Conservation (phyloP, 2,113 vertebrate genomes). For the Echinops telfairi region DNA sequence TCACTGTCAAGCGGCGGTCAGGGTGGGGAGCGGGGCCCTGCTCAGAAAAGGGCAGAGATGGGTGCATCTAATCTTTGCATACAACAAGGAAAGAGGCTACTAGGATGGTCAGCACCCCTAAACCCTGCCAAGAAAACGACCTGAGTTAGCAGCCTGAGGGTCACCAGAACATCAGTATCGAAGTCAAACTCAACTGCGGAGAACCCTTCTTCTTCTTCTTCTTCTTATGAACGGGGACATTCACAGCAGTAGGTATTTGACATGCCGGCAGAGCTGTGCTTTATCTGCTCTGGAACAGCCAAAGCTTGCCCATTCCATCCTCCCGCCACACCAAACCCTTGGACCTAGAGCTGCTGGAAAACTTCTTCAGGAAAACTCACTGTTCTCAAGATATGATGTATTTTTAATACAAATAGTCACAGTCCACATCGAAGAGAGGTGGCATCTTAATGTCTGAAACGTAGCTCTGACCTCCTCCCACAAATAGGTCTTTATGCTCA, state of each 20-base stretch:
- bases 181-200: not conserved
- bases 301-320: not conserved
- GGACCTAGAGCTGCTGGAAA: not conserved
- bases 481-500: not conserved
- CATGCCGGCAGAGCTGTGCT: not conserved
- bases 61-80: not conserved
- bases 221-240: not conserved
- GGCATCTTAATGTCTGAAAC: not conserved
- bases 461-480: not conserved
- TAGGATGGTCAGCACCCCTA: not conserved
- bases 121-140: not conserved
- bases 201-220: not conserved
- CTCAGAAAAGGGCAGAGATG: not conserved
- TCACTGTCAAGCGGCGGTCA: not conserved
- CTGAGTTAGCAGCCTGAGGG: not conserved
- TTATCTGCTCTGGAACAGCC: not conserved
- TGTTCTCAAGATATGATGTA: not conserved
- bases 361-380: not conserved
- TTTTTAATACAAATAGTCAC: not conserved
- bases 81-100: rapidly evolving
- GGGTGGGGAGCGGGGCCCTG: not conserved
- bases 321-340: not conserved
- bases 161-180: not conserved
- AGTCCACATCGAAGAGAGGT: not conserved
- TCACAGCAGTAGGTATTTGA: not conserved